Percentiles rank a stretch among this genome's conserved stretches.
Conservation (phyloP, 1,140 invertebrate species). For the Mylabris phalerata region DNA sequence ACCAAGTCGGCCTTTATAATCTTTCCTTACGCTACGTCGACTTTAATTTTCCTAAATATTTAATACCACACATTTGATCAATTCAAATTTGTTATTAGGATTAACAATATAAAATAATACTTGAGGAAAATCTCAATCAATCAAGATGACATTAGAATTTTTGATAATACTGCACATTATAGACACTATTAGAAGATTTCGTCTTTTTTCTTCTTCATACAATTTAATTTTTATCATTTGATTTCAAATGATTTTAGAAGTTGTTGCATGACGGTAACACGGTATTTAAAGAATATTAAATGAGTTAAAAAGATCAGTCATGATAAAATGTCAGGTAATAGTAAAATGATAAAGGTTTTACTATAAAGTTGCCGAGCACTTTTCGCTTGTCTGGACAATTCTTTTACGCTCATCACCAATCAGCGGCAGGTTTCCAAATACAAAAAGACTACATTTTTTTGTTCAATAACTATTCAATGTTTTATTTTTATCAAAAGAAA, state of each 20-base stretch:
- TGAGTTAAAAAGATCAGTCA: constrained; percentile 7
- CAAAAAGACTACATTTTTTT: too few species aligned
- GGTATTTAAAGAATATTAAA: constrained; percentile 9
- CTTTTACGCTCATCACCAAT: constrained; percentile 8
- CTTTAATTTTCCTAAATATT: constrained; percentile 2
- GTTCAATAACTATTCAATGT: too few species aligned
- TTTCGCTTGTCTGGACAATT: constrained; percentile 12
- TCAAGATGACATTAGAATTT: too few species aligned
- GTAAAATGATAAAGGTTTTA: constrained; percentile 11
- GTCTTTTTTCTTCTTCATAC: too few species aligned
- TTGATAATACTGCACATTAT: too few species aligned
- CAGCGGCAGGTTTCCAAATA: neutral
- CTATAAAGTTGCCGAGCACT: constrained; percentile 8
- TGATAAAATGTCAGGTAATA: constrained; percentile 15
- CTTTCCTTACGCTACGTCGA: constrained; percentile 11
- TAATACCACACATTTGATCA: too few species aligned
- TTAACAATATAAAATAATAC: too few species aligned
- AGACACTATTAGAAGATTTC: too few species aligned
- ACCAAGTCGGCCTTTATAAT: constrained; percentile 10
- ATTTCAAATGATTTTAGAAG: neutral
- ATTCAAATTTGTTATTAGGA: too few species aligned
- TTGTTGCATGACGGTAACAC: constrained; percentile 2
- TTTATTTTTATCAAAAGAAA: too few species aligned
- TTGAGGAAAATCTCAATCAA: too few species aligned
- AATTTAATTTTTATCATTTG: too few species aligned